Base-by-base conservation (phyloP, 1,140 invertebrate genomes). In the Drosophila elegans region DNA sequence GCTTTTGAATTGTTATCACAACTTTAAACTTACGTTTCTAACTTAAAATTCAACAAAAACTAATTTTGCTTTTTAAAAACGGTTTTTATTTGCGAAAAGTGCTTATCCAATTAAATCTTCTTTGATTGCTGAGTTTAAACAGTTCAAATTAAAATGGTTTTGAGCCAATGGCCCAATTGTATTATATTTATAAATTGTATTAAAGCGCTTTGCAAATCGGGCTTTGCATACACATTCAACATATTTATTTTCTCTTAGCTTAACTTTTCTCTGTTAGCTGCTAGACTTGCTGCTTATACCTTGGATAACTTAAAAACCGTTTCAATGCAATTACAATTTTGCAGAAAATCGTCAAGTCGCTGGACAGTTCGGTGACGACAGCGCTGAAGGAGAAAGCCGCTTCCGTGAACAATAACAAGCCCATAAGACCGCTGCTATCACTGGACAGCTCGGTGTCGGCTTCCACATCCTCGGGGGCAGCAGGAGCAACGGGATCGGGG, bases 341-440 rank as follows among this genome's bases (percentile, higher is more conserved):
- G 21, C 80, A 92, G 91, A 92, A 92, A 83, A 74, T 76, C 74
- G 86, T 79, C 34, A 92, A 92, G 71, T 92, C 91, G 25, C 73
- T 92, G 74, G 91, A 92, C 79, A 85, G 91, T 25, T 74, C 64
- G 38, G 71, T 74, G 48, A 67, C 84, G 44, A 52, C 45, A 11
- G 34, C 46, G 4, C 25, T 61, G 38, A 91, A 89, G 69, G 91
- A 92, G 44, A 92, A 91, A 67, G 44, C 84, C 39, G 75, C 74
- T 21, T 74, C 84, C 41, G 78, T 90, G 27, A 92, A 92, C 72
- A 92, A 92, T 54, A 92, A 92, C 74, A 92, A 92, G 74, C 91
- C 90, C 36, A 77, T 92, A 16, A 90, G 90, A 67, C 86, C 91
- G 25, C 54, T 92, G 34, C 72, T 92, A 11, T 92, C 91, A 4